A percentile compares a stretch with the other conserved stretches of the same genome.
Evolutionary conservation across 1,140 invertebrate genomes (phyloP).

Genomic region (Drosophila willistoni): DNA sequence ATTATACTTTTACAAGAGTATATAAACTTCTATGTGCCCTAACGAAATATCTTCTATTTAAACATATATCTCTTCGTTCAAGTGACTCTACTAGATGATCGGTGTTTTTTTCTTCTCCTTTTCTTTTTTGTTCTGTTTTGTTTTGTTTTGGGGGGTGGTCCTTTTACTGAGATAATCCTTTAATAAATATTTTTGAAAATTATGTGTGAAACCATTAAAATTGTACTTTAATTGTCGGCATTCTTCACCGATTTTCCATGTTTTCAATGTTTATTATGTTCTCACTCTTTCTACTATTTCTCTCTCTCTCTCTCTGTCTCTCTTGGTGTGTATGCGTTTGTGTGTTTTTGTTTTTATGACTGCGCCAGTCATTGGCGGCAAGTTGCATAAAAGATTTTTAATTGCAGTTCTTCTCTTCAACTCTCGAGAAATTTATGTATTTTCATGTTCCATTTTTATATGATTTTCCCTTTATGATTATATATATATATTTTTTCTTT

Average conservation of each 20-base stretch:
- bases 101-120: not conserved
- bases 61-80: constrained; percentile 42
- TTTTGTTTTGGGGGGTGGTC: constrained; percentile 53
- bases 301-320: constrained; percentile 16
- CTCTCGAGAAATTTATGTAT: constrained; percentile 50
- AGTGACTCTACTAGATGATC: constrained; percentile 51
- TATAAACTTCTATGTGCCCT: not conserved
- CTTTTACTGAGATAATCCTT: constrained; percentile 54
- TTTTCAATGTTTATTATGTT: constrained; percentile 46
- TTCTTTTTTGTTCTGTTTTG: constrained; percentile 43
- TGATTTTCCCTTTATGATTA: constrained; percentile 34
- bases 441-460: constrained; percentile 49
- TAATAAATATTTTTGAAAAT: constrained; percentile 61
- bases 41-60: constrained; percentile 10
- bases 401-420: constrained; percentile 47
- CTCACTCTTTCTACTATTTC: constrained; percentile 24
- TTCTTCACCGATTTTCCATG: constrained; percentile 26
- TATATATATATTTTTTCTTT: constrained; percentile 12
- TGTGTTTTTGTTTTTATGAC: constrained; percentile 48
- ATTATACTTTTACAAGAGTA: not conserved
- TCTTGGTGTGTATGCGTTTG: constrained; percentile 18
- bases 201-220: constrained; percentile 75
- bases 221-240: constrained; percentile 54
- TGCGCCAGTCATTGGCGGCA: constrained; percentile 53
- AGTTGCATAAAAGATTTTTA: constrained; percentile 74